Evolutionary conservation across 2,888 invertebrate species (phyloP), one percentile per base, ranked within the genome.

Genomic region (Diogma glabrata): DNA sequence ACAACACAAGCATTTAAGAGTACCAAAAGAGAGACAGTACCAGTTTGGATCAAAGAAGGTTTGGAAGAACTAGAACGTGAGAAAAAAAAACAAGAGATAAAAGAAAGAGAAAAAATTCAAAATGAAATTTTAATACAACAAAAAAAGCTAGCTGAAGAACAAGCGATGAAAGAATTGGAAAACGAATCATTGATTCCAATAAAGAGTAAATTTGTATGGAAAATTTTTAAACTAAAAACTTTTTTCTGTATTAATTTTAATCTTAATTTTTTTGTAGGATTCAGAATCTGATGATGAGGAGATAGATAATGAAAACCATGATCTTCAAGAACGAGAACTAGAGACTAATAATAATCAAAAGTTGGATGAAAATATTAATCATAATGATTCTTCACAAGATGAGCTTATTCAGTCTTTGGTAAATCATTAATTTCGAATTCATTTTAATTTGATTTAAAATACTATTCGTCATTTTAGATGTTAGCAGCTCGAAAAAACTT

Each of bases 1-100:
- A 56, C 64, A 1, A 61, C 64, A 43, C 64, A 71, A 12, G 75
- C 73, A 26, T 71, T 80, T 64, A 92, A 93, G 69, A 89, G 90
- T 14, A 86, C 85, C 16, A 90, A 90, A 69, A 75, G 93, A 30
- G 82, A 91, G 63, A 85, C 88, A 60, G 75, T 97, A 19, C 97
- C 97, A n/a, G 91, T 89, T 1, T 97, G 97, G 97, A 95, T 97
- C 57, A 77, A 70, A 50, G 75, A 77, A 76, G 95, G 95, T 26
- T 72, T 97, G 57, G 96, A 96, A 65, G 96, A 96, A 74, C 95
- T 96, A 90, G 96, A 97, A 67, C 77, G 88, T 20, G 93, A 95
- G 60, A 93, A 94, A 63, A 81, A 83, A 62, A 86, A 82, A 60
- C 91, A 92, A 57, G 75, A 89, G 58, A 92, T 93, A 64, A 79